A percentile compares a stretch with the other conserved stretches of the same genome.
Evolutionary conservation across 2,888 invertebrate species (phyloP).

Genomic region (Dendrolimus pini): DNA sequence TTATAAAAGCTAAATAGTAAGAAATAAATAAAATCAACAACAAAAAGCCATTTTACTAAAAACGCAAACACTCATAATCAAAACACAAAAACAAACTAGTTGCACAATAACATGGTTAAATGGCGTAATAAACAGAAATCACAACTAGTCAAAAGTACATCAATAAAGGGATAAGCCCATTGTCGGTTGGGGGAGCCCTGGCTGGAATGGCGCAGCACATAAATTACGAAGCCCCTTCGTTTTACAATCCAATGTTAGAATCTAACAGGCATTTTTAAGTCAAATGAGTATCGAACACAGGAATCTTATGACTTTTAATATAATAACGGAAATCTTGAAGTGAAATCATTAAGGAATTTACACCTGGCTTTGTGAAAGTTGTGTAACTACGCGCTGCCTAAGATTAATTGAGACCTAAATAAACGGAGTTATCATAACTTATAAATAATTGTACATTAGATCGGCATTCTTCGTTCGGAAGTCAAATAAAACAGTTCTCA

Average conservation of each 20-base stretch:
- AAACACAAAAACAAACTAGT: slow-evolving; percentile 29
- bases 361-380: slow-evolving; percentile 8
- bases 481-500: too few relatives aligned
- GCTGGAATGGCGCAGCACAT: slow-evolving; percentile 45
- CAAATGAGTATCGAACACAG: not conserved
- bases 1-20: too few relatives aligned
- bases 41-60: not conserved
- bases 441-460: too few relatives aligned
- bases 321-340: too few relatives aligned
- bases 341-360: too few relatives aligned
- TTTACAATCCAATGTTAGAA: slow-evolving; percentile 18
- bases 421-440: too few relatives aligned
- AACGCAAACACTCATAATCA: slow-evolving; percentile 25
- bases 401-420: too few relatives aligned
- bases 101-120: slow-evolving; percentile 50
- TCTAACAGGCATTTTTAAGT: slow-evolving; percentile 13
- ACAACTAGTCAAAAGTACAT: slow-evolving; percentile 70
- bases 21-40: too few relatives aligned
- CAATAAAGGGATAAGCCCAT: slow-evolving; percentile 43
- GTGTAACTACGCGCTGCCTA: too few relatives aligned
- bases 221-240: slow-evolving; percentile 42
- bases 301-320: too few relatives aligned
- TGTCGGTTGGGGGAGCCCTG: slow-evolving; percentile 29
- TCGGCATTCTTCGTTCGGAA: too few relatives aligned
- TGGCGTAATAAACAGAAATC: slow-evolving; percentile 65